These are phyloP conservation scores for Schizaphis graminum DNA, from an alignment of 2,888 invertebrate genomes.

Conservation along the genomic window DNA sequence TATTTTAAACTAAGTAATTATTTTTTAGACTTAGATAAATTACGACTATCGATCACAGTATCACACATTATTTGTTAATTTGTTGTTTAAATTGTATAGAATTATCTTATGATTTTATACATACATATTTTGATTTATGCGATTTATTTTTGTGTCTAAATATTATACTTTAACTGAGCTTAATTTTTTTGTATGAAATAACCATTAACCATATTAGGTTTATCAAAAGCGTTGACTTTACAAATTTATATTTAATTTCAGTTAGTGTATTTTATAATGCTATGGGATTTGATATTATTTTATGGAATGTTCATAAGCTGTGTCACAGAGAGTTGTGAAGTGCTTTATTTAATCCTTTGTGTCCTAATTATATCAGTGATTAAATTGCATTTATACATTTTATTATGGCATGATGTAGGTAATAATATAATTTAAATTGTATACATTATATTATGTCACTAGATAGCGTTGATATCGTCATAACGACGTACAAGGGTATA, in stretches of 20 bases:
- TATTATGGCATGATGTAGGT: not conserved
- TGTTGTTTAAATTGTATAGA: not conserved
- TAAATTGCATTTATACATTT: conserved; percentile 15
- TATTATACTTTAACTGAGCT: not conserved
- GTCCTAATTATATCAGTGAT: conserved; percentile 27
- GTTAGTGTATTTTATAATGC: not conserved
- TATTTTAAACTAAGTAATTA: not conserved
- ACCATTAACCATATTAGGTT: not conserved
- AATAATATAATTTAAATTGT: conserved; percentile 20
- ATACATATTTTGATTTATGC: not conserved
- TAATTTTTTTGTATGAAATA: not conserved
- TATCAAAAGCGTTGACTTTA: not conserved
- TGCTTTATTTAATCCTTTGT: conserved; percentile 42
- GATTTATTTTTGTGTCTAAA: not conserved
- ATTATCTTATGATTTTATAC: not conserved
- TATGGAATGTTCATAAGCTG: not conserved
- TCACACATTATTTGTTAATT: not conserved
- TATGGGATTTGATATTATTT: conserved; percentile 2
- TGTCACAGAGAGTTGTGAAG: not conserved
- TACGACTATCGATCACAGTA: not conserved
- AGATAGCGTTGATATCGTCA: conserved; percentile 53
- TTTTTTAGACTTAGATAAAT: not conserved
- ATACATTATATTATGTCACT: not conserved
- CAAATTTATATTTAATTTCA: not conserved
- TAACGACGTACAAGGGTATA: conserved; percentile 25